Evolutionary conservation across 2,797 vertebrate species (phyloP).

Genomic region (Gymnoscopelus microlampas): DNA sequence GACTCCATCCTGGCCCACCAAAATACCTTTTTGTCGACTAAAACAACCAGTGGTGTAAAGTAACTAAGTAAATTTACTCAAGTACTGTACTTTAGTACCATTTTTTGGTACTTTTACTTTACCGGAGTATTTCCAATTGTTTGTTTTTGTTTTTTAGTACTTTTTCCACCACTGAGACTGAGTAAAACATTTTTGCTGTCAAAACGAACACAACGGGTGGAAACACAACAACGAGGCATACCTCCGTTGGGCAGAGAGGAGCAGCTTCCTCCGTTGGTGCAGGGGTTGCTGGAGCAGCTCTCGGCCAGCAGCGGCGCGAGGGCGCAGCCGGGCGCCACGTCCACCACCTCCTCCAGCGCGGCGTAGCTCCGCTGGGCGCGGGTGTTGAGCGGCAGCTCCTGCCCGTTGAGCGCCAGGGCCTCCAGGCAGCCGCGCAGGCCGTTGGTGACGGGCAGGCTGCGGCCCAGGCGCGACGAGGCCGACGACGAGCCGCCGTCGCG

Average conservation of each 20-base stretch:
- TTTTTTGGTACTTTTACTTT: too few species aligned
- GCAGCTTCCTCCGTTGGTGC: conserved; percentile 92
- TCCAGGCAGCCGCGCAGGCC: conserved; percentile 95
- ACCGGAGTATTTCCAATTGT: too few species aligned
- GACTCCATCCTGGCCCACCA: too few species aligned
- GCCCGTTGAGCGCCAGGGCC: conserved; percentile 89
- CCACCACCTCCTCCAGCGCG: conserved; percentile 91
- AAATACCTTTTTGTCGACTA: too few species aligned
- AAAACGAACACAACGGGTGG: neutral
- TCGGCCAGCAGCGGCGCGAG: conserved; percentile 74
- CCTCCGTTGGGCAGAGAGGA: conserved; percentile 88
- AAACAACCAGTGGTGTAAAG: too few species aligned
- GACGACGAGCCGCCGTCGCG: conserved; percentile 28
- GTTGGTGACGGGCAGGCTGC: conserved; percentile 86
- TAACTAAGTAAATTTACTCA: too few species aligned
- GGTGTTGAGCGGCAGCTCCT: conserved; percentile 91
- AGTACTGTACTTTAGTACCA: too few species aligned
- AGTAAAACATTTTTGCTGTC: too few species aligned
- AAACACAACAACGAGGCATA: conserved; percentile 56
- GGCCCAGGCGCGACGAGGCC: conserved; percentile 77
- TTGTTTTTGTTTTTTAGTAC: too few species aligned
- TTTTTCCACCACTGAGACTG: too few species aligned
- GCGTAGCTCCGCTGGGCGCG: conserved; percentile 82
- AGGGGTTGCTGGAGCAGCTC: conserved; percentile 92
- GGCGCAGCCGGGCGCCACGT: conserved; percentile 88